Evolutionary conservation across 1,140 invertebrate species (phyloP), one percentile per base, ranked within the genome.

Genomic region (Bombus vancouverensis): DNA sequence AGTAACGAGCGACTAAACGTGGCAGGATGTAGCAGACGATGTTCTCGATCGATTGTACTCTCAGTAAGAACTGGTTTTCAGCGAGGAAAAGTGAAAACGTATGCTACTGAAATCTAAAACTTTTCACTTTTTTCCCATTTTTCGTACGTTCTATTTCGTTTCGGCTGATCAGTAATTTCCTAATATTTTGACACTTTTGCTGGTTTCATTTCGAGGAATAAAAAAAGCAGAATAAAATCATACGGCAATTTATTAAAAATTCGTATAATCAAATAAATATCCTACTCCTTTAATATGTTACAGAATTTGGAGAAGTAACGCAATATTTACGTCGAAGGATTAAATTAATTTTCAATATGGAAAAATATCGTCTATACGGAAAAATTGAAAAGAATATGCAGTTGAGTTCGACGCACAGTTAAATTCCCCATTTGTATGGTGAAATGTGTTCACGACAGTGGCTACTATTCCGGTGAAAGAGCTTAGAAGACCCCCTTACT

Each of bases 31-130:
- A 15, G 73, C 47, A 8, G 47, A 53, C 47, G 47, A 53, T 79
- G 79, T 73, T 44, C 57, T 25, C 12, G 15, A 37, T 47, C 57
- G 82, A 81, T 78, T 62, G 76, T 81, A 34, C 42, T 59, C 57
- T 62, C 75, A 15, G 65, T 18, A 34, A 65, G 37, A 89, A 86
- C 88, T 88, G 87, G 79, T 86, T 89, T 86, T 86, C 65, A 71
- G 57, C 75, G 32, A 42, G 18, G 76, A 82, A 88, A 79, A 84
- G 68, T 71, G 74, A 53, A 68, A 86, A 89, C 62, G 28, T 8
- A 78, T 57, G 13, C 2, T 32, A 66, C 6, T 34, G n/a, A 34
- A 8, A 66, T 32, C 6, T 15, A n/a, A 32, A 65, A 32, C 13
- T 6, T 18, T 18, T 2, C 2, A 65, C 4, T 18, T 8, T 32